These are phyloP conservation scores for Urophycis tenuis DNA, from an alignment of 2,797 vertebrate genomes.

Conservation along the genomic window DNA sequence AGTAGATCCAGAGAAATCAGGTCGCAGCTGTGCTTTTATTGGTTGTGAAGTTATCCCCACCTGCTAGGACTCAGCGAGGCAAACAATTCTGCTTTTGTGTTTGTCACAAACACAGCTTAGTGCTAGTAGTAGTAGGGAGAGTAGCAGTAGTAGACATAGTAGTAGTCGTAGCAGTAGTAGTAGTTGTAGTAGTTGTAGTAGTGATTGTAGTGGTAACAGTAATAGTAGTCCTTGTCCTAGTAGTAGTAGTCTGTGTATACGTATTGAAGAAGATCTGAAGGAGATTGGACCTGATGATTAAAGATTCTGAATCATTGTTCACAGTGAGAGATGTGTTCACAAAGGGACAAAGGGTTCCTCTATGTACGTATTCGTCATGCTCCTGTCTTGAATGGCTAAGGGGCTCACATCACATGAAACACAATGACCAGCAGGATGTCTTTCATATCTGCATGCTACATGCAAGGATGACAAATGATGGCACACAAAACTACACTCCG, in stretches of 20 bases:
- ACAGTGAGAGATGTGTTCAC: background rate
- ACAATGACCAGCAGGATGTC: background rate
- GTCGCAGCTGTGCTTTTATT: no score
- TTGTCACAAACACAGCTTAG: background rate
- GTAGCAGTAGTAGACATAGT: background rate
- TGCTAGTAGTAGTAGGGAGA: background rate
- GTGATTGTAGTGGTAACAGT: background rate
- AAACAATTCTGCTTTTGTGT: background rate
- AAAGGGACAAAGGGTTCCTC: background rate
- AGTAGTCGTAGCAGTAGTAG: background rate
- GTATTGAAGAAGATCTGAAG: background rate
- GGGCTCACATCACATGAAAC: background rate
- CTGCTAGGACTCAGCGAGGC: background rate
- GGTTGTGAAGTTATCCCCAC: no score
- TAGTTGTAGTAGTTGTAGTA: background rate
- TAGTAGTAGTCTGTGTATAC: background rate
- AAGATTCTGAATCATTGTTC: background rate
- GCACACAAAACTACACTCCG: conserved; percentile 32
- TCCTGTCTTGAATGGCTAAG: background rate
- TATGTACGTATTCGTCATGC: background rate
- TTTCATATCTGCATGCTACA: background rate
- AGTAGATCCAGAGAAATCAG: background rate
- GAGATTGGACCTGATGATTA: background rate
- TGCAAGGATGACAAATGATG: conserved; percentile 18
- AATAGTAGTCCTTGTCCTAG: no score